Evolutionary conservation across 2,113 vertebrate genomes (phyloP).

Genomic region (Junco hyemalis): DNA sequence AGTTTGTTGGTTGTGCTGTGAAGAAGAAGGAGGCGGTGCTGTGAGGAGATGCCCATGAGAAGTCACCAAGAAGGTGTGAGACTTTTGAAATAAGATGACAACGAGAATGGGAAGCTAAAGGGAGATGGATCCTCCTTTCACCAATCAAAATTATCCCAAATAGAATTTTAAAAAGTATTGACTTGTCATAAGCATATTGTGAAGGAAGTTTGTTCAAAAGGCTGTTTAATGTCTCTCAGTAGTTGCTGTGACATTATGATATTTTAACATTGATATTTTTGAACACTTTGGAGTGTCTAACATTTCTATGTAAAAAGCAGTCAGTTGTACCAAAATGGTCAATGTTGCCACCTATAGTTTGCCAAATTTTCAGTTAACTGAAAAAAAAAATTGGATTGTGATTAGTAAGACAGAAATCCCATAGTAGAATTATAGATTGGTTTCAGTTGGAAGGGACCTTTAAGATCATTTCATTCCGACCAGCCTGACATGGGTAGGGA

Average conservation of each 20-base stretch:
- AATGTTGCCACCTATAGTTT: not conserved
- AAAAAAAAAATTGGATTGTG: not conserved
- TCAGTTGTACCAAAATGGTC: not conserved
- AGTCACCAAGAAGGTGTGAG: no score
- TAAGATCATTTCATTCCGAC: not conserved
- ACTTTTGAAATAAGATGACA: no score
- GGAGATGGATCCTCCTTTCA: not conserved
- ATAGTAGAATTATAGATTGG: no score
- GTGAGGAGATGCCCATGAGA: no score
- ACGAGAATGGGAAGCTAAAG: not conserved
- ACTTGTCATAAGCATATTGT: not conserved
- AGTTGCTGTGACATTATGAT: not conserved
- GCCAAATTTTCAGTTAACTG: not conserved
- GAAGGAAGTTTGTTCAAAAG: not conserved
- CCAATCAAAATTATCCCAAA: not conserved
- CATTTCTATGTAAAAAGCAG: not conserved
- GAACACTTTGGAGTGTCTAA: not conserved
- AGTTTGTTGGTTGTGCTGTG: no score
- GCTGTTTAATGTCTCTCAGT: not conserved
- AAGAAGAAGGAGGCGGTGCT: no score
- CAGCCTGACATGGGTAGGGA: fast-evolving
- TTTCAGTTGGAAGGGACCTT: not conserved
- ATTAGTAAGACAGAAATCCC: not conserved
- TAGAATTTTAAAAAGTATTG: not conserved
- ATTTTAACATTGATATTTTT: not conserved